Base-by-base conservation (phyloP, 1,140 invertebrate species). In the Potamilus streckersoni region DNA sequence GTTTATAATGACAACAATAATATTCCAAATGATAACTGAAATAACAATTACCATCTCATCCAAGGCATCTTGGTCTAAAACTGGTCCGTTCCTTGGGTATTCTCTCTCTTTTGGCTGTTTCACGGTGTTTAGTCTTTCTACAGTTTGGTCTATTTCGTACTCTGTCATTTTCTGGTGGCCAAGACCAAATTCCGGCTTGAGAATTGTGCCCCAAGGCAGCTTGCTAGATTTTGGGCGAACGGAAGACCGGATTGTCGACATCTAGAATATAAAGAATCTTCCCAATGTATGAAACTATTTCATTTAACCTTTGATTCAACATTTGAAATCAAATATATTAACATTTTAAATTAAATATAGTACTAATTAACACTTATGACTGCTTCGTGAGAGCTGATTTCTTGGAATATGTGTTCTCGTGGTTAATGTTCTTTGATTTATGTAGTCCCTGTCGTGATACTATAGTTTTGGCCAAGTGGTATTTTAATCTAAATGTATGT, bases 121-220 rank as follows among this genome's bases (percentile, higher is more conserved):
- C 8, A 84, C 69, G 19, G 74, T 77, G 71, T 85, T 81, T 16
- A 89, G 79, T 68, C 87, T 80, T 19, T 81, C 77, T 14, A 88
- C 85, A 2, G 83, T 84, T 74, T 87, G 87, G 6, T 84, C 83
- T 27, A 89, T 81, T 70, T 89, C 87, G 70, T 89, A 88, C 2
- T 83, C 82, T 1, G 84, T 88, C 86, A 89, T 84, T 71, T 87
- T 88, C 79, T 89, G 88, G 69, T 89, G 80, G 11, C 88, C 88
- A 65, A 89, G 74, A 15, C 87, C 88, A 73, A 86, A 89, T 60
- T 86, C 84, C 2, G 88, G 88, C 68, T 88, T 85, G 6, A 89
- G 66, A 15, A 89, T 89, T 8, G 88, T 89, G 1, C 88, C 88
- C 88, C 88, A 89, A 16, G 86, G 85, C 72, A 86, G 81, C 71